Evolutionary conservation across 2,888 invertebrate genomes (phyloP).

Genomic region (Ommatoiulus sabulosus): DNA sequence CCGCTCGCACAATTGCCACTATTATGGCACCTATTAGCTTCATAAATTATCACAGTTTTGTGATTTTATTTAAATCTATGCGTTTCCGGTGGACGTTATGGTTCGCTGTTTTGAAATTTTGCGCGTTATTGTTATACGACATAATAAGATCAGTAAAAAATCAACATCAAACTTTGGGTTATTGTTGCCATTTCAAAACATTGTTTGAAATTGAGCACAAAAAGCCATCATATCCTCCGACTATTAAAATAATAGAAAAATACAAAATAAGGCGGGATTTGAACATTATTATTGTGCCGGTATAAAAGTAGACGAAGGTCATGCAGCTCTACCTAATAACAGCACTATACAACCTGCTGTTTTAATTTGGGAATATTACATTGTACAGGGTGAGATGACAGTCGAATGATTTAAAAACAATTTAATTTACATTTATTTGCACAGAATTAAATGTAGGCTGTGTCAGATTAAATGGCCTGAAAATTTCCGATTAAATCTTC

Average conservation of each 20-base stretch:
- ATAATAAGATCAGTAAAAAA: constrained; percentile 49
- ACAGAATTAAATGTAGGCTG: too few species aligned
- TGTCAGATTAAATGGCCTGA: too few species aligned
- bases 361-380: constrained; percentile 16
- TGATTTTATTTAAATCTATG: constrained; percentile 47
- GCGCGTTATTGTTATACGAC: constrained; percentile 13
- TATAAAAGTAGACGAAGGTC: not conserved
- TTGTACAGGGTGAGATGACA: not conserved
- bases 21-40: constrained; percentile 52
- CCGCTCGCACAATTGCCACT: constrained; percentile 39
- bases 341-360: not conserved
- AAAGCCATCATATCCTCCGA: constrained; percentile 32
- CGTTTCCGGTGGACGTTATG: constrained; percentile 50
- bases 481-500: too few species aligned
- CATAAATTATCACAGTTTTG: constrained; percentile 54
- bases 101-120: constrained; percentile 47
- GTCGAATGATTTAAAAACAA: not conserved
- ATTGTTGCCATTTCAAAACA: constrained; percentile 41
- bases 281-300: not conserved
- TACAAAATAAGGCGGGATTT: constrained; percentile 25
- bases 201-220: constrained; percentile 37
- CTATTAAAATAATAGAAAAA: constrained; percentile 39
- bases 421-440: too few species aligned
- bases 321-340: not conserved
- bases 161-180: not conserved